Base-by-base conservation (phyloP, 2,888 invertebrate genomes). In the Branchinecta sandiegonensis region DNA sequence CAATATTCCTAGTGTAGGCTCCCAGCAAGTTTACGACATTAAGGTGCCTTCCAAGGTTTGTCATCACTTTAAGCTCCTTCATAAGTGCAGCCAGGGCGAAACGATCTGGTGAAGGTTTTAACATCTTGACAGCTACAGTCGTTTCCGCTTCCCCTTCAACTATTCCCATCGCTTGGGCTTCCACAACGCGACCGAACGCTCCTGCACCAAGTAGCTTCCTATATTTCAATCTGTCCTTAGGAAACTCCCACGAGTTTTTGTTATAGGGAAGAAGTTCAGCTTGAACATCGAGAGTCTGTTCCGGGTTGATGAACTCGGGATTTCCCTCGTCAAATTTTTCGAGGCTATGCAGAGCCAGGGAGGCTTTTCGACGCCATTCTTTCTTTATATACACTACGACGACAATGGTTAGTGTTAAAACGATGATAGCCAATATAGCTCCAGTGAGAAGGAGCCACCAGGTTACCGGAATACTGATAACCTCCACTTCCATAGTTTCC, bases 1-100 rank as follows among this genome's bases (percentile, higher is more conserved):
- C 85, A 70, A 94, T 87, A 77, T 92, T 88, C 76, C 89, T 90
- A 0, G 95, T 96, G 72, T 92, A 91, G 17, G 95, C 95, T 65
- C 96, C 96, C 23, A 96, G 82, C 65, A 96, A 81, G 79, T 95
- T 95, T 1, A 96, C 92, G 64, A 96, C 93, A 77, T 96, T 96
- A 66, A 95, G 80, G 79, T 96, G 94, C 75, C 90, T 88, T 0
- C 95, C 95, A 72, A 96, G 82, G 79, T 96, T 94, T 8, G 91
- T 89, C 88, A 96, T 90, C 70, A 96, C 94, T 80, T 96, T 96
- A 23, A 96, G 80, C 77, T 96, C 96, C 0, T 93, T 90, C 46
- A 91, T 87, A 65, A 96, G 79, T 0, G 95, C 93, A 76, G 87
- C 87, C 71, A 94, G 87, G 74, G 90, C 88, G 72, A 87, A 85